Evolutionary conservation across 2,888 invertebrate genomes (phyloP).

Genomic region (Carcina quercana): DNA sequence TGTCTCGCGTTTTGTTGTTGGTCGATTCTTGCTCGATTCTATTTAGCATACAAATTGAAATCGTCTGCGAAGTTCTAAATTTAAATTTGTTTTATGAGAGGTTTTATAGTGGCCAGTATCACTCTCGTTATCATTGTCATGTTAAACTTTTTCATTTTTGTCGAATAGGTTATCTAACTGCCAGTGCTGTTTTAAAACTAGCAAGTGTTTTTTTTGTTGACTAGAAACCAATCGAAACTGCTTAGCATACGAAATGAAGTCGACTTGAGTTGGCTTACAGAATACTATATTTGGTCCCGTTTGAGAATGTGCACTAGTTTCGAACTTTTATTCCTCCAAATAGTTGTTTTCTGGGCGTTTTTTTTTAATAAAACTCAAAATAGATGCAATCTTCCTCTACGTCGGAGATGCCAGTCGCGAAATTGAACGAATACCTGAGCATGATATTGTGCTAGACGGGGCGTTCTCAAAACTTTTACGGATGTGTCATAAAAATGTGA

Average conservation of each 20-base stretch:
- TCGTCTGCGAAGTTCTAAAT: background rate
- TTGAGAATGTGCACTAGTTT: constrained; percentile 21
- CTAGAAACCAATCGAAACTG: constrained; percentile 24
- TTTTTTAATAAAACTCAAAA: constrained; percentile 2
- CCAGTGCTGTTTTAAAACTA: background rate
- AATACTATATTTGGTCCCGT: constrained; percentile 30
- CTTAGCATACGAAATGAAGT: constrained; percentile 36
- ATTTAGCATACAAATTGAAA: background rate
- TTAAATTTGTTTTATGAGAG: background rate
- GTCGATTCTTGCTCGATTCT: background rate
- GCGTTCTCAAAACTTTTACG: constrained; percentile 5
- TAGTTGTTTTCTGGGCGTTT: constrained; percentile 2
- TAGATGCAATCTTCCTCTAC: constrained; percentile 4
- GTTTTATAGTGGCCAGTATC: constrained; percentile 3
- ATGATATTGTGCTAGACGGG: constrained; percentile 10
- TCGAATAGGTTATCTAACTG: too few relatives aligned
- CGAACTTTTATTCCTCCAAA: constrained; percentile 31
- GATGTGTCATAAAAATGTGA: too few relatives aligned
- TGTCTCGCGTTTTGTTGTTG: too few relatives aligned
- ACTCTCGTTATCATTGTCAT: too few relatives aligned
- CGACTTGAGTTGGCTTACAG: constrained; percentile 27
- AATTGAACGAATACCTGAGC: constrained; percentile 6
- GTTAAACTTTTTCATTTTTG: too few relatives aligned
- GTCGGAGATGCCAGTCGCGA: constrained; percentile 2
- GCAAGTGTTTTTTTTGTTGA: too few relatives aligned